Evolutionary conservation across 37 sponge, comb jelly and placozoan genomes (phyloP).

Genomic region (Oscarella lobularis): DNA sequence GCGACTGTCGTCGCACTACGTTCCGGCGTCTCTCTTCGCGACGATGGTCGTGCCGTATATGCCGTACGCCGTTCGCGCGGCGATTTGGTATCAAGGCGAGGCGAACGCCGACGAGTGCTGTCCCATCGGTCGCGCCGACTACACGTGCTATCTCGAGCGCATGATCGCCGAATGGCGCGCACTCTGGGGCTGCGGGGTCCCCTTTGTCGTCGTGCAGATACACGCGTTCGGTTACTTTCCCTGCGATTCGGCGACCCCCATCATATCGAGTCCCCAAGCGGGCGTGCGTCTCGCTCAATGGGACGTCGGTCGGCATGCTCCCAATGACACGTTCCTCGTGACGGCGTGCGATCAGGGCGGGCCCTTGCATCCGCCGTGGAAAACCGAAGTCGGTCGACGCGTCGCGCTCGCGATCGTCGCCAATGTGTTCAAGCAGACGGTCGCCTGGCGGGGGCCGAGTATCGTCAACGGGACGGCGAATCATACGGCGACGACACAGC

Average conservation of each 20-base stretch:
- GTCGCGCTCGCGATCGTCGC: background rate
- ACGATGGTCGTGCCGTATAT: background rate
- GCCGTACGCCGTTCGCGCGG: background rate
- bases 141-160: background rate
- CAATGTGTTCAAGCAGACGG: background rate
- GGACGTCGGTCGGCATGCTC: background rate
- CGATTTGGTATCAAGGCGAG: conserved; percentile 4
- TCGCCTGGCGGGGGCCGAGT: background rate
- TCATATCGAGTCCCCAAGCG: background rate
- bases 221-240: background rate
- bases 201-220: background rate
- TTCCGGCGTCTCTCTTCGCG: background rate
- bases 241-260: background rate
- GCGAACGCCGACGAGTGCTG: conserved; percentile 3
- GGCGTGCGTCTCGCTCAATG: background rate
- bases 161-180: background rate
- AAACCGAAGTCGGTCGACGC: background rate
- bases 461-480: background rate
- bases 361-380: background rate
- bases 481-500: background rate
- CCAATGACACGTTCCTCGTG: background rate
- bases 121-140: background rate
- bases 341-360: background rate
- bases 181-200: background rate
- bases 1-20: background rate